A percentile compares a stretch with the other conserved stretches of the same genome.
Evolutionary conservation across 2,113 vertebrate genomes (phyloP).

Genomic region (Fulmarus glacialis): DNA sequence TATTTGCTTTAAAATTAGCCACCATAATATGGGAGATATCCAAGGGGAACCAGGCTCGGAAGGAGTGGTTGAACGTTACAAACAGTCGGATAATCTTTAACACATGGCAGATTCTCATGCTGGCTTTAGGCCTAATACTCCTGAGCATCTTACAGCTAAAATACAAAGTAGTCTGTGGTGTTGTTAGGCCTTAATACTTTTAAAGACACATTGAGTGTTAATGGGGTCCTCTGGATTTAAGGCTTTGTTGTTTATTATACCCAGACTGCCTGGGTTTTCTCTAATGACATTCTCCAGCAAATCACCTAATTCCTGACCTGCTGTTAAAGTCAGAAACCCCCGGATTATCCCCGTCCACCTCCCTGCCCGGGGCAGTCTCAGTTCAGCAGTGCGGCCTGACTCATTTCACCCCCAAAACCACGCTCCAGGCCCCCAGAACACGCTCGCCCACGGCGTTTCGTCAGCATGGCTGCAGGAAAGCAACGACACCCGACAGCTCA

Average conservation of each 20-base stretch:
- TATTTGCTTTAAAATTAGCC: background rate
- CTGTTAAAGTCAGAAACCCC: background rate
- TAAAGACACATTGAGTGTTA: conserved; percentile 49
- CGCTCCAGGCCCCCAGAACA: background rate
- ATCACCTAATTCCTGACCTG: conserved; percentile 47
- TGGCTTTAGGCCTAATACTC: conserved; percentile 44
- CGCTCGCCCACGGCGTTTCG: rapidly evolving
- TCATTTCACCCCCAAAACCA: background rate
- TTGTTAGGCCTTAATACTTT: conserved; percentile 56
- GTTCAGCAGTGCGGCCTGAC: background rate
- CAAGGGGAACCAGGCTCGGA: background rate
- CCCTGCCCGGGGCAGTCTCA: background rate
- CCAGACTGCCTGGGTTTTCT: conserved; percentile 23
- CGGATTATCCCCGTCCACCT: background rate
- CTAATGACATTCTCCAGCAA: conserved; percentile 29
- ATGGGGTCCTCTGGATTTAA: conserved; percentile 45
- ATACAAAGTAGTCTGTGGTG: conserved; percentile 32
- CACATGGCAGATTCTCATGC: conserved; percentile 18
- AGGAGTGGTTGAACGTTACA: background rate
- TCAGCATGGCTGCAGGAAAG: rapidly evolving
- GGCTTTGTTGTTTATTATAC: conserved; percentile 45
- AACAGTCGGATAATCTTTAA: conserved; percentile 43
- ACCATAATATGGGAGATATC: background rate
- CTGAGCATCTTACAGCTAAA: conserved; percentile 46
- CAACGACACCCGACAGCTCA: rapidly evolving